Conservation (phyloP, 2,888 invertebrate species). For the Lithophane socia region DNA sequence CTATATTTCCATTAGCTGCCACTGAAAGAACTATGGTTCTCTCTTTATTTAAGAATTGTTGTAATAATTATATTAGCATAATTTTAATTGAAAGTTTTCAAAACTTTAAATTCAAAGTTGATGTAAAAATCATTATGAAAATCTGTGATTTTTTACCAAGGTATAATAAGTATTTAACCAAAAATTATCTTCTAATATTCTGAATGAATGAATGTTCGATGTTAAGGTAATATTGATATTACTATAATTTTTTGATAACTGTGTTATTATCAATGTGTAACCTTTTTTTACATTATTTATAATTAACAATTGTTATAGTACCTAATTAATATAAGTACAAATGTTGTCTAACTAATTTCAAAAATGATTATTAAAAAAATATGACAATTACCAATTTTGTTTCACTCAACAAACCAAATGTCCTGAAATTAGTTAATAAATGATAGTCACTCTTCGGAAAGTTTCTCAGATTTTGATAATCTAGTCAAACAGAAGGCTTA, state of each 20-base stretch:
- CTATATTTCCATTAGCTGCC: slow-evolving; percentile 42
- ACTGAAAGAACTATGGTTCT: slow-evolving; percentile 40
- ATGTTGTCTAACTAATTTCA: slow-evolving; percentile 35
- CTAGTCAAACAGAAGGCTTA: slow-evolving; percentile 23
- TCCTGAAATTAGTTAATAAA: slow-evolving; percentile 28
- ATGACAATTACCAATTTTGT: slow-evolving; percentile 25
- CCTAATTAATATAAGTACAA: slow-evolving; percentile 37
- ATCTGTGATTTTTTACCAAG: slow-evolving; percentile 41
- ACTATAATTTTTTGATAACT: slow-evolving; percentile 39
- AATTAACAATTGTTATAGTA: slow-evolving; percentile 32
- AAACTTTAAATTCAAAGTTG: slow-evolving; percentile 37
- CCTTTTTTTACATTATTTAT: slow-evolving; percentile 29
- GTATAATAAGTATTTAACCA: slow-evolving; percentile 34
- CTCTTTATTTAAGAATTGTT: slow-evolving; percentile 40
- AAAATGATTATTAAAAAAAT: slow-evolving; percentile 25
- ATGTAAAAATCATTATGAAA: slow-evolving; percentile 40
- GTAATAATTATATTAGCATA: slow-evolving; percentile 37
- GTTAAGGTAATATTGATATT: slow-evolving; percentile 41
- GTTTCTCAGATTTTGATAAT: slow-evolving; percentile 22
- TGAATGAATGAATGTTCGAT: slow-evolving; percentile 38
- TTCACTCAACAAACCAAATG: slow-evolving; percentile 27
- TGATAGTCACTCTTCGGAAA: slow-evolving; percentile 14
- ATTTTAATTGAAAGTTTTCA: slow-evolving; percentile 36
- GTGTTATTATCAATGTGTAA: slow-evolving; percentile 38
- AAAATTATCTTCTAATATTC: slow-evolving; percentile 31